Conservation (phyloP, 2,797 vertebrate species). For the Lophius americanus region DNA sequence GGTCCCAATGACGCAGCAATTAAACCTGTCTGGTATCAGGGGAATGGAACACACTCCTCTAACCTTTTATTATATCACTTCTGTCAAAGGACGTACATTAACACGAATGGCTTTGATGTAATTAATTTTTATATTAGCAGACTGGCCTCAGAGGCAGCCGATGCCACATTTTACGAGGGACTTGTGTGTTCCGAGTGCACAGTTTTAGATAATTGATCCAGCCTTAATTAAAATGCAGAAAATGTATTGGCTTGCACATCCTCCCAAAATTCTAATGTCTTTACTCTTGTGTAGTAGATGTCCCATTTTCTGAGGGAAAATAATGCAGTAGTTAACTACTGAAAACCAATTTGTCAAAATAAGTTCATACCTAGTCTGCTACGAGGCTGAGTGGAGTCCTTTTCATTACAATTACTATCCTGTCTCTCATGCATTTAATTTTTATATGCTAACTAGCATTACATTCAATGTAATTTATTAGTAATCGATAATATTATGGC, state of each 20-base stretch:
- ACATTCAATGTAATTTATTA: too few relatives aligned
- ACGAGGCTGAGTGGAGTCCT: constrained; percentile 3
- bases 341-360: constrained; percentile 18
- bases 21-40: constrained; percentile 73
- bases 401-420: not conserved
- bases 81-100: constrained; percentile 81
- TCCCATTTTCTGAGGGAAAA: constrained; percentile 15
- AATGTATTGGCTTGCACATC: constrained; percentile 61
- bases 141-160: constrained; percentile 72
- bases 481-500: too few relatives aligned
- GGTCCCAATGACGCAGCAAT: constrained; percentile 71
- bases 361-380: not conserved
- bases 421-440: not conserved
- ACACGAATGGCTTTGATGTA: constrained; percentile 78
- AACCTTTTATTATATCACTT: constrained; percentile 77
- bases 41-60: constrained; percentile 71
- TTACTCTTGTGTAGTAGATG: constrained; percentile 24
- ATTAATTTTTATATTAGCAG: constrained; percentile 83
- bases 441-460: not conserved
- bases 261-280: constrained; percentile 45
- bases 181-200: constrained; percentile 62
- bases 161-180: constrained; percentile 64
- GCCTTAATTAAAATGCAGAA: constrained; percentile 72
- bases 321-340: constrained; percentile 10
- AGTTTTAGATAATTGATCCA: constrained; percentile 66